Conservation (phyloP, 2,888 invertebrate genomes). For the Andrena trimmerana region DNA sequence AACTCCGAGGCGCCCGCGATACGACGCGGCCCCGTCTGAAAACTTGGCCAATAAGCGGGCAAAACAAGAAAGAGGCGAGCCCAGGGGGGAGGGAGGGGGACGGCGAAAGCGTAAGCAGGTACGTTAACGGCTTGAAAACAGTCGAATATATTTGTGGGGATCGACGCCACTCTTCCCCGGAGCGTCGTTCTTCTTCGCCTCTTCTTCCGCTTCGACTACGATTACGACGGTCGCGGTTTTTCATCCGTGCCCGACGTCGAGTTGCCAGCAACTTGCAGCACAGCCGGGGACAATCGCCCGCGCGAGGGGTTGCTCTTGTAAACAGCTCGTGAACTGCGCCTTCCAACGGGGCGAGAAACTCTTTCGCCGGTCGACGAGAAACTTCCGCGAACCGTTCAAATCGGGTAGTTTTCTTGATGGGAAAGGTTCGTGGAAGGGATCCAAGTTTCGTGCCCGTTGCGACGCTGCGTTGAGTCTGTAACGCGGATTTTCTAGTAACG, state of each 20-base stretch:
- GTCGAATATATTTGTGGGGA: conserved; percentile 71
- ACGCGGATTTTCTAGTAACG: too few relatives aligned
- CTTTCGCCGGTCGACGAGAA: not conserved
- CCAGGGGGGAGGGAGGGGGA: conserved; percentile 21
- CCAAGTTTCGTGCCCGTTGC: too few relatives aligned
- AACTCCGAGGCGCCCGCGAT: conserved; percentile 77
- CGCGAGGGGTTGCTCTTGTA: conserved; percentile 6
- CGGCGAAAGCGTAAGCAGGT: conserved; percentile 71
- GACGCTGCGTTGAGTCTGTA: too few relatives aligned
- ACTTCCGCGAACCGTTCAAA: not conserved
- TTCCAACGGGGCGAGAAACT: conserved; percentile 15
- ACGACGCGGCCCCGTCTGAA: conserved; percentile 75
- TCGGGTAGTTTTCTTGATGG: not conserved
- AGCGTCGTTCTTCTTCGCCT: conserved; percentile 41
- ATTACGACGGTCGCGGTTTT: conserved; percentile 36
- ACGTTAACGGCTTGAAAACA: conserved; percentile 79
- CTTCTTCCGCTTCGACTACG: conserved; percentile 22
- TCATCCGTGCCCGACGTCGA: conserved; percentile 10
- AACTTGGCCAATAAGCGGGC: conserved; percentile 79
- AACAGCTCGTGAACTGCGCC: conserved; percentile 11
- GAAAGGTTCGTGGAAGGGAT: not conserved
- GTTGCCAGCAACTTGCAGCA: conserved; percentile 16
- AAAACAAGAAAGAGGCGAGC: conserved; percentile 78
- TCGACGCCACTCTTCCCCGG: conserved; percentile 52
- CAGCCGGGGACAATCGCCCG: conserved; percentile 24